Conservation (phyloP, 2,888 invertebrate genomes). For the Coremacera marginata region DNA sequence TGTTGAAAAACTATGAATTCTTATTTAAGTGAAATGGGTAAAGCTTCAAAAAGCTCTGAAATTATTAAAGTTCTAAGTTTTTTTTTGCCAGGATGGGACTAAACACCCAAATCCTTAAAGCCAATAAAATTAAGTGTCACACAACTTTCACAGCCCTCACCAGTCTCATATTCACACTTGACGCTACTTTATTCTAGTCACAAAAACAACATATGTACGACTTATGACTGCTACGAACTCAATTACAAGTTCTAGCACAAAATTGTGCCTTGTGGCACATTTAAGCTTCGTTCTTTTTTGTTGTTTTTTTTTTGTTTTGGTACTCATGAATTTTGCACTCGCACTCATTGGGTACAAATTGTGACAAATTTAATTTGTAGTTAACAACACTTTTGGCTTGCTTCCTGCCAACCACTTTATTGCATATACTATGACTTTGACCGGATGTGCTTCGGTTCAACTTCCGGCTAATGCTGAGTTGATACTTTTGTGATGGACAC, state of each 20-base stretch:
- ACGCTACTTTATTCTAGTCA: too few relatives aligned
- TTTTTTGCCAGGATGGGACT: too few relatives aligned
- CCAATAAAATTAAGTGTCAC: too few relatives aligned
- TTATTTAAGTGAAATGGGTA: background rate
- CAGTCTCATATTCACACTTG: too few relatives aligned
- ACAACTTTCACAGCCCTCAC: too few relatives aligned
- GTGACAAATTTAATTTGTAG: constrained; percentile 17
- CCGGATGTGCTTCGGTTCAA: constrained; percentile 9
- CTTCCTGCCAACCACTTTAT: background rate
- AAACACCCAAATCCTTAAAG: too few relatives aligned
- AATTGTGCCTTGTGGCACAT: too few relatives aligned
- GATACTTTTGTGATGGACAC: background rate
- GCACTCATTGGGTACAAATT: background rate
- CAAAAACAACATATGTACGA: too few relatives aligned
- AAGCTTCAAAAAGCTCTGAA: too few relatives aligned
- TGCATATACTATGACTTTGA: background rate
- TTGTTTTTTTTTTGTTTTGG: background rate
- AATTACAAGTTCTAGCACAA: too few relatives aligned
- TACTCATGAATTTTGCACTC: background rate
- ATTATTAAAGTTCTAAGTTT: too few relatives aligned
- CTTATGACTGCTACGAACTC: too few relatives aligned
- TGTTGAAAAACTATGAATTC: background rate
- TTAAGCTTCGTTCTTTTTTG: background rate
- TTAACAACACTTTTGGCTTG: background rate
- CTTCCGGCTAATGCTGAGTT: constrained; percentile 2